phyloP scores from a whole-genome alignment of 2,888 invertebrate species.

The Tyria jacobaeae region DNA sequence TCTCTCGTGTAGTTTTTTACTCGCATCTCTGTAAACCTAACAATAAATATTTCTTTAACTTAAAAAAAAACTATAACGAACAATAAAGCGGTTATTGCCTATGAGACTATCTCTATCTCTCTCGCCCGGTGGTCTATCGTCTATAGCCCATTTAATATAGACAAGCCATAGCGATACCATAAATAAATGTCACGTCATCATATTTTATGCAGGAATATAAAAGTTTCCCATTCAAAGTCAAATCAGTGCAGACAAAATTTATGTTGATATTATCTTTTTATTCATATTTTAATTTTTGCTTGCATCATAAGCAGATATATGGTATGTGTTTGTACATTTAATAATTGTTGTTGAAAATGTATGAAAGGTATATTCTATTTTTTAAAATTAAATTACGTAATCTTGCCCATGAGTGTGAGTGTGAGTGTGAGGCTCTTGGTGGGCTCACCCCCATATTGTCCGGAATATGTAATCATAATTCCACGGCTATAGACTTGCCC shows the following conservation, averaged over 20 bases:
- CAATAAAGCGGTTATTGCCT: too few relatives aligned
- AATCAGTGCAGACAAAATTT: constrained; percentile 24
- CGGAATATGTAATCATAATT: too few relatives aligned
- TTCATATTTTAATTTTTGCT: constrained; percentile 42
- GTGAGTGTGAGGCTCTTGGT: too few relatives aligned
- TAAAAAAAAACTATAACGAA: background rate
- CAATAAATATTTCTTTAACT: too few relatives aligned
- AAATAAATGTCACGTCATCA: constrained; percentile 20
- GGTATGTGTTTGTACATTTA: background rate
- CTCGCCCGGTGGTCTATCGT: constrained; percentile 9
- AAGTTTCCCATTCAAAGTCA: constrained; percentile 32
- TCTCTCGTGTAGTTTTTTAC: too few relatives aligned
- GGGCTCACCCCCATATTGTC: too few relatives aligned
- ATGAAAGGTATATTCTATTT: too few relatives aligned
- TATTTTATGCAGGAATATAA: constrained; percentile 24
- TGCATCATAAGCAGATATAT: constrained; percentile 32
- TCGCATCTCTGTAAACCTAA: too few relatives aligned
- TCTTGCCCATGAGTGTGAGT: too few relatives aligned
- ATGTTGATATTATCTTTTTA: constrained; percentile 34
- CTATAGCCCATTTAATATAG: constrained; percentile 6
- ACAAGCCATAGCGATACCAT: constrained; percentile 13
- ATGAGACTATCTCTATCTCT: constrained; percentile 4
- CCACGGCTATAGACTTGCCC: too few relatives aligned
- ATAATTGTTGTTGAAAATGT: too few relatives aligned
- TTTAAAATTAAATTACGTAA: too few relatives aligned